phyloP scores from a whole-genome alignment of 2,888 invertebrate species.

The Lysandra coridon region DNA sequence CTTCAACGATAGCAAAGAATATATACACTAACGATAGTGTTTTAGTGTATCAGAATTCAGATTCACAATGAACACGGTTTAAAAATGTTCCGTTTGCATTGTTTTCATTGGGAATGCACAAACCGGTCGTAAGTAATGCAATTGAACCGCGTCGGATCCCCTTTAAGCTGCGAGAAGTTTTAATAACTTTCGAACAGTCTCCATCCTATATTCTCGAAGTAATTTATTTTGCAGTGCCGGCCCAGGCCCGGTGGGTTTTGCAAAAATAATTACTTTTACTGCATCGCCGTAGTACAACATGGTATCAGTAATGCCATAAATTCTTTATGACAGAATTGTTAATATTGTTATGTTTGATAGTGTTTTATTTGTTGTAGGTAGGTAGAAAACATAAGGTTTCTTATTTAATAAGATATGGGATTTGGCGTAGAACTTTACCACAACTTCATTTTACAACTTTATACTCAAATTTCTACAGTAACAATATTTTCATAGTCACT shows the following conservation, averaged over 20 bases:
- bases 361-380: background rate
- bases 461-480: no score
- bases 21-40: background rate
- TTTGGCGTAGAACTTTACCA: no score
- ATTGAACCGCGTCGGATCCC: constrained; percentile 1
- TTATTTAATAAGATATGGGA: no score
- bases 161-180: constrained; percentile 30
- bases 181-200: constrained; percentile 38
- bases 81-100: background rate
- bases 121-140: background rate
- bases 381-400: no score
- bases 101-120: no score
- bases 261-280: constrained; percentile 32
- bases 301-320: background rate
- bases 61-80: background rate
- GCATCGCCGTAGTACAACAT: background rate
- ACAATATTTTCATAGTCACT: no score
- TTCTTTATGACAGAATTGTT: background rate
- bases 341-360: background rate
- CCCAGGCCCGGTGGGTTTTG: constrained; percentile 1
- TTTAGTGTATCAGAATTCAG: background rate
- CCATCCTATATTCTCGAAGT: constrained; percentile 35
- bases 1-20: no score
- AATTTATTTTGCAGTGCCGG: constrained; percentile 20
- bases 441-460: no score